These are phyloP conservation scores for Cydia pomonella DNA, from an alignment of 1,140 invertebrate species.

Conservation along the genomic window DNA sequence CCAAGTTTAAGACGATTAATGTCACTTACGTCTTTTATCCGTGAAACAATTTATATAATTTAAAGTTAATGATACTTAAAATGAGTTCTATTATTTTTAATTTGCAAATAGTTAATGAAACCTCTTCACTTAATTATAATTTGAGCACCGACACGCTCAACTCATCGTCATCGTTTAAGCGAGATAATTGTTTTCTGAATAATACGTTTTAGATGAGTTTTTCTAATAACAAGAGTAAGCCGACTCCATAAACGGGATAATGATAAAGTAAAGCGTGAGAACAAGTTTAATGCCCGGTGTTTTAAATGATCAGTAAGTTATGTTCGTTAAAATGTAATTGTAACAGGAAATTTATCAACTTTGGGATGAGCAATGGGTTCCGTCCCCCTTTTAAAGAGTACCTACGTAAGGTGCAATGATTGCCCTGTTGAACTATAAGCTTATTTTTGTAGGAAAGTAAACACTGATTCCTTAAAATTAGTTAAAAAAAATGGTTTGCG, in stretches of 20 bases:
- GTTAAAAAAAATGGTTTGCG: no score
- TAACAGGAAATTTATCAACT: background rate
- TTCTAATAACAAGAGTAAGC: background rate
- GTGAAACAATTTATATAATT: no score
- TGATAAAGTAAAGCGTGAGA: constrained; percentile 2
- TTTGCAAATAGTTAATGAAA: constrained; percentile 7
- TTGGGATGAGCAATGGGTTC: background rate
- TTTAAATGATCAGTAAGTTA: background rate
- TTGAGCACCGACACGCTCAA: background rate
- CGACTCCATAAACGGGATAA: background rate
- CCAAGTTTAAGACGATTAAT: no score
- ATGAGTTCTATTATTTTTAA: background rate
- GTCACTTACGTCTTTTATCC: no score
- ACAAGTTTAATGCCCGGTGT: background rate
- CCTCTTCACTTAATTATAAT: background rate
- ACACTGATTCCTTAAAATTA: no score
- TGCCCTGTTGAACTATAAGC: no score
- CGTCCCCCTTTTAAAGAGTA: background rate
- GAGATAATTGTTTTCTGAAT: constrained; percentile 8
- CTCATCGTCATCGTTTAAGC: background rate
- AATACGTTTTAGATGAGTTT: constrained; percentile 11
- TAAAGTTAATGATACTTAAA: no score
- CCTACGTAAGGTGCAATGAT: no score
- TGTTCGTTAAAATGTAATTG: constrained; percentile 3
- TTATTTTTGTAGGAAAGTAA: no score